phyloP scores from a whole-genome alignment of 2,797 vertebrate species.

The Neostethus bicornis region DNA sequence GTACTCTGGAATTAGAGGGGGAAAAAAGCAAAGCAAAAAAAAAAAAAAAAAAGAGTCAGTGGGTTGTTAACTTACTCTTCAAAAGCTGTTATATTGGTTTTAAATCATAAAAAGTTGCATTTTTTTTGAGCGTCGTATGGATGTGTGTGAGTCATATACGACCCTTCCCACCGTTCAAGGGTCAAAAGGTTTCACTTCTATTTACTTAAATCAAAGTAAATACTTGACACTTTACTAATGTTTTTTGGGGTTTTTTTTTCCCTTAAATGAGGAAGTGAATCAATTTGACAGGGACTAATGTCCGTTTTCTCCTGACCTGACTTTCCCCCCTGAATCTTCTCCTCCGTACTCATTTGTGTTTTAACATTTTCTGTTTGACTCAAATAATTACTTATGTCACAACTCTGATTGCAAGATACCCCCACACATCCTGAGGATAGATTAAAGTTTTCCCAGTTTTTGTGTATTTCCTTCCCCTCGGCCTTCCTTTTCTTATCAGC shows the following conservation, averaged over 20 bases:
- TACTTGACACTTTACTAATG: neutral
- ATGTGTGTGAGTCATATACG: too few species aligned
- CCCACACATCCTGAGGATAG: constrained; percentile 33
- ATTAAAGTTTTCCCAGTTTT: constrained; percentile 7
- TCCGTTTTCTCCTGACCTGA: constrained; percentile 33
- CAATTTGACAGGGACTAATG: constrained; percentile 29
- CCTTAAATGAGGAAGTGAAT: constrained; percentile 11
- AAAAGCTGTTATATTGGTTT: too few species aligned
- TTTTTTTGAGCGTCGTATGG: too few species aligned
- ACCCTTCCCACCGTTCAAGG: too few species aligned
- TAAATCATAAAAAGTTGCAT: too few species aligned
- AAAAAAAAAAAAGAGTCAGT: too few species aligned
- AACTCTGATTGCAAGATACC: constrained; percentile 35
- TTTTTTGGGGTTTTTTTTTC: neutral
- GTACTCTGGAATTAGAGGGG: too few species aligned
- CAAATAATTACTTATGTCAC: constrained; percentile 50
- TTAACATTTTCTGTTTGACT: constrained; percentile 24
- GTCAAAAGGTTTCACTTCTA: too few species aligned
- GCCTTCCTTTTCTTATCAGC: too few species aligned
- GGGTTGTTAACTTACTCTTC: too few species aligned
- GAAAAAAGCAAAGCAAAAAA: too few species aligned
- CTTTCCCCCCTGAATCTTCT: constrained; percentile 11
- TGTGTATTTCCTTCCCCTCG: too few species aligned
- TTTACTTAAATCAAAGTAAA: neutral
- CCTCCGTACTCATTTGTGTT: constrained; percentile 19